Base-by-base conservation (phyloP, 37 sponge, comb jelly and placozoan genomes). In the Cladorhizidae sp. region DNA sequence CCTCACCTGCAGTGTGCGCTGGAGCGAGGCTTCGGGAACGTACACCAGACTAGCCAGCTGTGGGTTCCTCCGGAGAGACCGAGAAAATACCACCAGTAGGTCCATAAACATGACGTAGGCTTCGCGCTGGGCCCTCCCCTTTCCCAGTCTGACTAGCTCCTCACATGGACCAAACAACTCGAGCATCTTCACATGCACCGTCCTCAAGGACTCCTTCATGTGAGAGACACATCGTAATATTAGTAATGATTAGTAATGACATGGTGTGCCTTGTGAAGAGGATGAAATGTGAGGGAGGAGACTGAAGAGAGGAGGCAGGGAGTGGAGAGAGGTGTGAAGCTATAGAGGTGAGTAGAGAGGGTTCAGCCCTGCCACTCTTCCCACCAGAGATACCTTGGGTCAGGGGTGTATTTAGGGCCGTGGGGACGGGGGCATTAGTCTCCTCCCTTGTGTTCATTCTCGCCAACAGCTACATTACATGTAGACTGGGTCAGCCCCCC, bases 101-200 rank as follows among this genome's bases (percentile, higher is more conserved):
- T 95, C 96, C 73, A 86, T 77, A 18, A 93, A 63, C 31, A 76
- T 84, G 38, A 87, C 73, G 57, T 73, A 90, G 20, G 91, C 91
- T 61, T 90, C 86, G 33, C 87, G 80, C 75, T 87, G 90, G 0
- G 51, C 91, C 14, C 33, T 0, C 0, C 85, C 82, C 22, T 21
- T 85, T 0, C 87, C 93, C 72, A 84, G 78, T 73, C 74, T 89
- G 45, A 93, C 64, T 42, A 93, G 77, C 59, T 86, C 87, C 26
- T 82, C 79, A 82, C 90, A 89, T 36, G 64, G 73, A 33, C 78
- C 56, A 32, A 94, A 40, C 49, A 89, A 58, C 29, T 86, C 67
- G 14, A 56, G 41, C 40, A 74, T 56, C 21, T 39, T 75, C 32
- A 59, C 57, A 15, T 35, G 70, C 22, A 85, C 17, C 0, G 62